Evolutionary conservation across 2,113 vertebrate genomes (phyloP), one percentile per base, ranked within the genome.

Genomic region (Macquaria australasica): DNA sequence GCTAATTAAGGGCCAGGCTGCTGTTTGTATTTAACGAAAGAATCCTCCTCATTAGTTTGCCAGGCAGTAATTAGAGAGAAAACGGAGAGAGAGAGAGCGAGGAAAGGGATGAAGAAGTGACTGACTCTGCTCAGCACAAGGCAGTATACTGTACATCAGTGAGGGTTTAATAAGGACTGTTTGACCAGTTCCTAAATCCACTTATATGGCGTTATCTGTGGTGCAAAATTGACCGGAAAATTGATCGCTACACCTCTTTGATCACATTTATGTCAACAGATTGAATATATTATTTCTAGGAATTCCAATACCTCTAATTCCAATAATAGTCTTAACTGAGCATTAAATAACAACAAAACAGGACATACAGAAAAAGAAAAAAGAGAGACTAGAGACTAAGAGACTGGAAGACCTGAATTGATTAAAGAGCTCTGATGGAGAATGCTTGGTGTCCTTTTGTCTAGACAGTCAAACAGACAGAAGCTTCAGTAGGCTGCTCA

Each of bases 1-100:
- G 88, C 85, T 93, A 87, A 92, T 94, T 92, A 90, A 89, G 73
- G 86, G 74, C 87, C 83, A 67, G 86, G 86, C 86, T 79, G 77
- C 77, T 92, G 89, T 92, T 92, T 92, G 84, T 80, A 78, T 86
- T 90, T 88, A 91, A 92, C 6, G 11, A 84, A 63, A 14, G 87
- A 81, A 87, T 89, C 84, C 87, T 91, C 84, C 87, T 93, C 78
- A 87, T 92, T 92, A 92, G 86, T 81, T 73, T 72, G 71, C 51
- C 15, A 89, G 85, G 77, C 83, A 31, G 81, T 91, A 92, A 92
- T 94, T 92, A 91, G 85, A 86, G 59, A 14, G 79, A 68, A 84
- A 79, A 81, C n/a, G 20, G 55, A 67, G 37, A 7, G 68, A 58
- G 68, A 55, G 18, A 58, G 59, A 8, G 74, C 11, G 21, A 50